Evolutionary conservation across 2,113 vertebrate genomes (phyloP), one percentile per base, ranked within the genome.

Genomic region (Aptenodytes patagonicus): DNA sequence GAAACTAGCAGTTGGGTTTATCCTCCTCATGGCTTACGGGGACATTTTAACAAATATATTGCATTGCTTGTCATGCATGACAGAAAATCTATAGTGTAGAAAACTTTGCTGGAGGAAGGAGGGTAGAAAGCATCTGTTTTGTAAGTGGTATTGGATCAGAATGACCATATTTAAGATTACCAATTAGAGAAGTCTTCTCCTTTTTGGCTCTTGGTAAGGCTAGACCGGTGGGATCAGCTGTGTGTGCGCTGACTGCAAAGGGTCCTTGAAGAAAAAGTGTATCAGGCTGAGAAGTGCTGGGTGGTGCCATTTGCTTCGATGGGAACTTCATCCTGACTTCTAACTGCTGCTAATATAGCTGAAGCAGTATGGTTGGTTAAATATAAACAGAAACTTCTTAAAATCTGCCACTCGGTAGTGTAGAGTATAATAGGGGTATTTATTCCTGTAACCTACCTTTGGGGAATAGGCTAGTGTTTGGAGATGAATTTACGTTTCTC

Each of bases 11-110:
- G 52, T 62, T 94, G 60, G n/a, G 40, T 83, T 93, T 92, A 86
- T 87, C 52, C 9, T 90, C 29, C 28, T 95, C 36, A 11, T 76
- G 80, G 65, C 65, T 96, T 95, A 84, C 58, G 79, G 89, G 68
- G 84, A 73, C 76, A 38, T 93, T 96, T 90, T 81, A 95, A 84
- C 47, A 90, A 96, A 91, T 84, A 25, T 15, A 61, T 83, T 65
- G 55, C 76, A 22, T 70, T 88, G 60, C 68, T 88, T 17, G 40
- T 83, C 57, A 47, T 68, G 31, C 52, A 15, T 89, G 82, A 70
- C 58, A 94, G 83, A 90, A 90, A 95, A 69, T 64, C 51, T 82
- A 14, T 66, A 87, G 52, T 2, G 13, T 34, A 79, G 49, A 70
- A 90, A 83, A 89, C 82, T 95, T 93, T 87, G 28, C 42, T 79